phyloP scores from a whole-genome alignment of 2,888 invertebrate genomes.

The Drosophila algonquin region DNA sequence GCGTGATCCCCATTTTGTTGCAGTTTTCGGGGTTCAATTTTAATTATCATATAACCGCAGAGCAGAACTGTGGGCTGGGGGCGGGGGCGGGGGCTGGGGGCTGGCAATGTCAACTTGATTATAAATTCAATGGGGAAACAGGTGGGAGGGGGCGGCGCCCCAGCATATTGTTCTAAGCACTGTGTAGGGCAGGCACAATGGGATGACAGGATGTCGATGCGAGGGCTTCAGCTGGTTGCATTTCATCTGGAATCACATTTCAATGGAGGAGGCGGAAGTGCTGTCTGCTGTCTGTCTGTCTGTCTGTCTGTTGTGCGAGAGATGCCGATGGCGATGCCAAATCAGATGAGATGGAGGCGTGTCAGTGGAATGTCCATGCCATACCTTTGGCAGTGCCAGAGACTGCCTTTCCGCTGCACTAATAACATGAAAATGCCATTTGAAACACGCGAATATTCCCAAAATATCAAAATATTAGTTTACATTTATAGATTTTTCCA shows the following conservation, averaged over 20 bases:
- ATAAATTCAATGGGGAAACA: conserved; percentile 70
- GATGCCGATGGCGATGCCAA: not conserved
- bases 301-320: conserved; percentile 67
- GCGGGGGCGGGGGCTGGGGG: no score
- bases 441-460: not conserved
- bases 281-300: conserved; percentile 64
- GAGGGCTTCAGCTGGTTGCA: conserved; percentile 31
- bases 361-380: conserved; percentile 15
- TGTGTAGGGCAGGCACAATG: conserved; percentile 57
- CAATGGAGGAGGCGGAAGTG: conserved; percentile 57
- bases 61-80: no score
- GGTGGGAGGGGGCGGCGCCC: conserved; percentile 20
- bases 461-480: not conserved
- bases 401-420: not conserved
- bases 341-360: not conserved
- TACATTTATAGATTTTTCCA: not conserved
- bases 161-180: conserved; percentile 66
- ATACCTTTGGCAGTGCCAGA: not conserved
- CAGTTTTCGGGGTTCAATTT: conserved; percentile 32
- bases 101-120: conserved; percentile 69
- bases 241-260: conserved; percentile 62
- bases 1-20: not conserved
- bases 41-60: conserved; percentile 44
- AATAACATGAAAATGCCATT: not conserved
- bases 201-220: conserved; percentile 5